phyloP scores from a whole-genome alignment of 2,113 vertebrate genomes.

The Ptychochromis oligacanthus region DNA sequence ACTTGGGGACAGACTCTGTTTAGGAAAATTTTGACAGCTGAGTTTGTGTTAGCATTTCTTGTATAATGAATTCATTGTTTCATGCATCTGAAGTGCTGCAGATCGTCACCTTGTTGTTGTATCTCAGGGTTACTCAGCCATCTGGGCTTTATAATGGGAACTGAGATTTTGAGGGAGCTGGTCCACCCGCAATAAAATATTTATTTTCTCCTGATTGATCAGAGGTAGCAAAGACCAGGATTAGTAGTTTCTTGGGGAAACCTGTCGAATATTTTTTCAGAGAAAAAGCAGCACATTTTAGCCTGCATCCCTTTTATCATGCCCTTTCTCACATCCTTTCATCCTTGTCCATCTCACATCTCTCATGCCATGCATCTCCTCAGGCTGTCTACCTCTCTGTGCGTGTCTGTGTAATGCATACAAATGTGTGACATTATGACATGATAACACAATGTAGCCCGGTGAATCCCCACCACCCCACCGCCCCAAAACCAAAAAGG shows the following conservation, averaged over 20 bases:
- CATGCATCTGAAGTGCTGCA: neutral
- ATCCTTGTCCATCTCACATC: conserved; percentile 30
- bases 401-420: conserved; percentile 27
- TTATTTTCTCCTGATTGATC: conserved; percentile 48
- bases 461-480: fast-evolving
- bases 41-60: neutral
- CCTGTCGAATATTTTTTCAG: neutral
- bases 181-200: conserved; percentile 33
- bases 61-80: neutral
- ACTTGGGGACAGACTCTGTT: neutral
- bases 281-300: conserved; percentile 30
- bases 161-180: conserved; percentile 7
- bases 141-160: neutral
- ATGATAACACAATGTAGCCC: conserved; percentile 12
- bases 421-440: conserved; percentile 34
- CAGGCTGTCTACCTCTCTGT: neutral
- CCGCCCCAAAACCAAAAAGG: fast-evolving
- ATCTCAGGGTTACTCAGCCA: neutral
- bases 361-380: conserved; percentile 26
- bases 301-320: conserved; percentile 38
- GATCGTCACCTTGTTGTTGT: neutral
- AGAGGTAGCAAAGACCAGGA: conserved; percentile 22
- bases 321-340: conserved; percentile 43
- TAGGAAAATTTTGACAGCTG: neutral
- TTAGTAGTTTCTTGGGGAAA: conserved; percentile 42